These are phyloP conservation scores for Sciurus niger DNA, from an alignment of 2,113 vertebrate species.

Conservation along the genomic window DNA sequence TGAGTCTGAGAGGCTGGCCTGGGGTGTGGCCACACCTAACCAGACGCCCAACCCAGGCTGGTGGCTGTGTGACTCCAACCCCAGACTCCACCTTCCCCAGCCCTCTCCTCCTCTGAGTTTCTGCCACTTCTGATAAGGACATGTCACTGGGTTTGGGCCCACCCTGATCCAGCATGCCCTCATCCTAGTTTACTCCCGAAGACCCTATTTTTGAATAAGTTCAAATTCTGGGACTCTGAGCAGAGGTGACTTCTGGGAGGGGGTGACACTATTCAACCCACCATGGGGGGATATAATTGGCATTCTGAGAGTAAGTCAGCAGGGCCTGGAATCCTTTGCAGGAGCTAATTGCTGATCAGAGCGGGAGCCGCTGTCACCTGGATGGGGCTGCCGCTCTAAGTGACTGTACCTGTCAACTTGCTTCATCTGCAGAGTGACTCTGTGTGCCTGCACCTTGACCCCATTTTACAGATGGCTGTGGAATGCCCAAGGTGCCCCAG, in stretches of 20 bases:
- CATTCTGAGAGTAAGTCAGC: not conserved
- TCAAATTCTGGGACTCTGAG: not conserved
- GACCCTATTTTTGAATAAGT: not conserved
- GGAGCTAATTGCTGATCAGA: rapidly evolving
- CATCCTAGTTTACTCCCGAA: not conserved
- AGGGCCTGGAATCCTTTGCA: not conserved
- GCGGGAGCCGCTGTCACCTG: too few relatives aligned
- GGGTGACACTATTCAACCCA: rapidly evolving
- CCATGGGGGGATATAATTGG: rapidly evolving
- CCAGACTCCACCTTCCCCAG: not conserved
- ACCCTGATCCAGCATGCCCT: not conserved
- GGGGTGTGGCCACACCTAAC: too few relatives aligned
- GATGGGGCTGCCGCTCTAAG: too few relatives aligned
- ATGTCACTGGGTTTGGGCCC: not conserved
- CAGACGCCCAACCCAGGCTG: too few relatives aligned
- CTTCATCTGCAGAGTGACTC: not conserved
- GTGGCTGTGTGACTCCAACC: too few relatives aligned
- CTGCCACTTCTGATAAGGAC: not conserved
- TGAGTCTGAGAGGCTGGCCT: too few relatives aligned
- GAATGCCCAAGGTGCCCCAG: rapidly evolving
- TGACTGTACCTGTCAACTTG: too few relatives aligned
- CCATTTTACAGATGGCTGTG: too few relatives aligned
- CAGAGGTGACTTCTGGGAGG: not conserved
- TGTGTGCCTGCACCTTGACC: too few relatives aligned
- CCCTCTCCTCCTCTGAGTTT: not conserved